These are phyloP conservation scores for Thera obeliscata DNA, from an alignment of 2,888 invertebrate genomes.

Conservation along the genomic window DNA sequence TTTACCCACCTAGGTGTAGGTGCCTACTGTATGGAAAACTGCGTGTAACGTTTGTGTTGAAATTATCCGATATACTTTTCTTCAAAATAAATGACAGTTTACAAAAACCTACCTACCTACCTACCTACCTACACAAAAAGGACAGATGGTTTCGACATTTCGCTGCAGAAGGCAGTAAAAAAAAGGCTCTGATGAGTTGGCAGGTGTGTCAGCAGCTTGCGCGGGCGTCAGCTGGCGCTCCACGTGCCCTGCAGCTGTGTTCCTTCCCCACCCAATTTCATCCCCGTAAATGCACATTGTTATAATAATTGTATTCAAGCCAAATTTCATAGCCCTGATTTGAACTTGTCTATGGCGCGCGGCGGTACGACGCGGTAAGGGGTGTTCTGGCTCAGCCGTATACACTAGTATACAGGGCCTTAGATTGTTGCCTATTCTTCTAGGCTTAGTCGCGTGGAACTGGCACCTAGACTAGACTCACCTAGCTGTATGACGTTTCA, in stretches of 20 bases:
- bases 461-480: too few species aligned
- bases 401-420: too few species aligned
- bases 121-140: neutral
- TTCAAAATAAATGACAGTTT: too few species aligned
- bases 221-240: slow-evolving; percentile 62
- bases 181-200: slow-evolving; percentile 65
- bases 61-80: too few species aligned
- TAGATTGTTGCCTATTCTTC: too few species aligned
- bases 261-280: slow-evolving; percentile 51
- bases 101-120: neutral
- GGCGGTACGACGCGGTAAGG: too few species aligned
- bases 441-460: too few species aligned
- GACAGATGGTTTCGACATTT: slow-evolving; percentile 48
- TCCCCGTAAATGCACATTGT: slow-evolving; percentile 36
- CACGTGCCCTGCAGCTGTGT: slow-evolving; percentile 80
- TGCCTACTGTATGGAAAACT: too few species aligned
- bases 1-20: too few species aligned
- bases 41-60: too few species aligned
- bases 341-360: neutral
- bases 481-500: too few species aligned
- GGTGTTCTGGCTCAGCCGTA: too few species aligned
- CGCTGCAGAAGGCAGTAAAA: slow-evolving; percentile 54
- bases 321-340: slow-evolving; percentile 33
- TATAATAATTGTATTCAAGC: slow-evolving; percentile 42
- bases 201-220: slow-evolving; percentile 79